Conservation (phyloP, 2,797 vertebrate genomes). For the Leucoraja ocellata region DNA sequence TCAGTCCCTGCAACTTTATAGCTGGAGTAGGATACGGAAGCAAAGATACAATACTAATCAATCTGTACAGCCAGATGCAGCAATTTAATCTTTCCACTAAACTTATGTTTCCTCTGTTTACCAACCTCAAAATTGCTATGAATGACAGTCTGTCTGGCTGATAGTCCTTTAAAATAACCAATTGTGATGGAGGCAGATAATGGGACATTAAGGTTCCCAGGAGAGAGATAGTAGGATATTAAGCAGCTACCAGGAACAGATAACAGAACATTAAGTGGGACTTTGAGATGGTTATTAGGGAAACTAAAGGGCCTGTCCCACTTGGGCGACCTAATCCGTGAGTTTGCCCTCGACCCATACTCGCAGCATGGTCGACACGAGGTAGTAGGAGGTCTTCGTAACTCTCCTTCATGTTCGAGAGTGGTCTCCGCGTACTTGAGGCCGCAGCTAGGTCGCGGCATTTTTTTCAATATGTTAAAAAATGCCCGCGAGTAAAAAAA, state of each 20-base stretch:
- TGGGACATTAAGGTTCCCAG: slow-evolving; percentile 26
- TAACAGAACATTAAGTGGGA: background rate
- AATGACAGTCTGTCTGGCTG: slow-evolving; percentile 1
- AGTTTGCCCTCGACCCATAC: no score
- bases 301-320: no score
- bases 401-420: no score
- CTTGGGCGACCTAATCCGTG: no score
- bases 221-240: background rate
- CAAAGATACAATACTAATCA: background rate
- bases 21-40: background rate
- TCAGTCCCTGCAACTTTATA: background rate
- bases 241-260: background rate
- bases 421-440: no score
- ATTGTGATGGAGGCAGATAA: slow-evolving; percentile 12
- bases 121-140: slow-evolving; percentile 25
- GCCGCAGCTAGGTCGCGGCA: no score
- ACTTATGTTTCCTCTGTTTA: slow-evolving; percentile 26
- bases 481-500: no score
- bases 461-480: no score
- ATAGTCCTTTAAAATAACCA: slow-evolving; percentile 3
- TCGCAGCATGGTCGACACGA: no score
- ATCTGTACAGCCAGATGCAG: background rate
- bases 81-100: background rate
- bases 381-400: no score
- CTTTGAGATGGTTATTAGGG: background rate